Conservation (phyloP, 2,888 invertebrate genomes). For the Drosophila histrio region DNA sequence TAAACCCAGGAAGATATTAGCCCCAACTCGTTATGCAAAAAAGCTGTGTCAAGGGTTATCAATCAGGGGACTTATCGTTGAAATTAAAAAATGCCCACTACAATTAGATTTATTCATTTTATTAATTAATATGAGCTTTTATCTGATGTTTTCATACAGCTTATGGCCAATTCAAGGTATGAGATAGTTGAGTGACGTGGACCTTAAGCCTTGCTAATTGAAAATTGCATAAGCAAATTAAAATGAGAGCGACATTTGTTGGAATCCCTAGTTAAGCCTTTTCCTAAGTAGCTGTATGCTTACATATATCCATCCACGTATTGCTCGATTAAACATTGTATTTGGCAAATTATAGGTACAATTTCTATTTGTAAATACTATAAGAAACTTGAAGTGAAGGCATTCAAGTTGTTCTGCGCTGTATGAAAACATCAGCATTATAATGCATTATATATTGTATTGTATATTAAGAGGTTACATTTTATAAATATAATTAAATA, state of each 20-base stretch:
- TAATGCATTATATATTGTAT: constrained; percentile 35
- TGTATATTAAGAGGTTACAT: constrained; percentile 49
- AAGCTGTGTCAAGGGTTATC: constrained; percentile 44
- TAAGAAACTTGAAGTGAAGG: constrained; percentile 44
- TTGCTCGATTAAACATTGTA: constrained; percentile 30
- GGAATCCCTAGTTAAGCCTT: constrained; percentile 6
- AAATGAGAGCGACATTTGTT: not conserved
- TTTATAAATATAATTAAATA: constrained; percentile 61
- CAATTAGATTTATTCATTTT: constrained; percentile 65
- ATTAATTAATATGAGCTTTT: constrained; percentile 75
- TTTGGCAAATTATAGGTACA: constrained; percentile 56
- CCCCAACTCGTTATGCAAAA: not conserved
- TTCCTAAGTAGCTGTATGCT: constrained; percentile 19
- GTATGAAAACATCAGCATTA: constrained; percentile 62
- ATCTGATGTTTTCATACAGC: constrained; percentile 61
- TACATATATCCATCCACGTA: constrained; percentile 18
- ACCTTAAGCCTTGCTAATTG: constrained; percentile 55
- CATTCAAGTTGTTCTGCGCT: constrained; percentile 22
- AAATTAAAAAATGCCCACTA: constrained; percentile 47
- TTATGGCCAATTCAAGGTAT: constrained; percentile 20
- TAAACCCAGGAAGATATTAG: not conserved
- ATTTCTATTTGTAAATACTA: constrained; percentile 19
- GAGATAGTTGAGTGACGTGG: constrained; percentile 29
- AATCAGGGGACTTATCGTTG: constrained; percentile 52
- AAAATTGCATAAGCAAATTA: constrained; percentile 56